A percentile compares a stretch with the other conserved stretches of the same genome.
phyloP scores from a whole-genome alignment of 2,888 invertebrate species.

The Melipona beecheii region DNA sequence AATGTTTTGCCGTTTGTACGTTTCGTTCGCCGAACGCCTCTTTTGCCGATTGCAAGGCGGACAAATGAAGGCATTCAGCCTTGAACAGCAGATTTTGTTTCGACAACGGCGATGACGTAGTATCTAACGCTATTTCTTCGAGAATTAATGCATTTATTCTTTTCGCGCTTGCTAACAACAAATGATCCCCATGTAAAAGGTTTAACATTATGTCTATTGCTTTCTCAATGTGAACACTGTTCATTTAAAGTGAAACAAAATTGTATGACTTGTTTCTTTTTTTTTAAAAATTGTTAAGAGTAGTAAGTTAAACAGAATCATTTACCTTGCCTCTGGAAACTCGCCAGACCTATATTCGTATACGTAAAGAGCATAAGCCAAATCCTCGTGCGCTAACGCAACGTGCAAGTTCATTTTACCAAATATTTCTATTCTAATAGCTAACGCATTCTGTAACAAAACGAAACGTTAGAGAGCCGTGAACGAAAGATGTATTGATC shows the following conservation, averaged over 20 bases:
- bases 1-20: constrained; percentile 98
- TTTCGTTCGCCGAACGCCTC: constrained; percentile 96
- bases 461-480: neutral
- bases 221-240: constrained; percentile 91
- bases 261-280: constrained; percentile 2
- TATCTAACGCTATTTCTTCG: constrained; percentile 97
- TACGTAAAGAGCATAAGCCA: constrained; percentile 96
- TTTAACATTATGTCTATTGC: constrained; percentile 93
- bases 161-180: constrained; percentile 94
- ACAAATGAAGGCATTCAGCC: constrained; percentile 93
- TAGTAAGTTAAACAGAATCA: constrained; percentile 8
- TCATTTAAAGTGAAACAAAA: constrained; percentile 59
- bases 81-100: constrained; percentile 89
- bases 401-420: constrained; percentile 94
- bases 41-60: constrained; percentile 91
- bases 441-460: constrained; percentile 87
- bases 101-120: constrained; percentile 84
- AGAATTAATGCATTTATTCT: constrained; percentile 96
- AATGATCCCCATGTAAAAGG: constrained; percentile 92
- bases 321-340: constrained; percentile 91
- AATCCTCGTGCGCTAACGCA: constrained; percentile 95
- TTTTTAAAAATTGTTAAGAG: neutral
- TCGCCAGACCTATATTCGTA: constrained; percentile 95
- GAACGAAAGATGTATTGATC: neutral
- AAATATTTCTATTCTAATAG: constrained; percentile 91